These are phyloP conservation scores for Aplochiton taeniatus DNA, from an alignment of 2,797 vertebrate species.

Conservation along the genomic window DNA sequence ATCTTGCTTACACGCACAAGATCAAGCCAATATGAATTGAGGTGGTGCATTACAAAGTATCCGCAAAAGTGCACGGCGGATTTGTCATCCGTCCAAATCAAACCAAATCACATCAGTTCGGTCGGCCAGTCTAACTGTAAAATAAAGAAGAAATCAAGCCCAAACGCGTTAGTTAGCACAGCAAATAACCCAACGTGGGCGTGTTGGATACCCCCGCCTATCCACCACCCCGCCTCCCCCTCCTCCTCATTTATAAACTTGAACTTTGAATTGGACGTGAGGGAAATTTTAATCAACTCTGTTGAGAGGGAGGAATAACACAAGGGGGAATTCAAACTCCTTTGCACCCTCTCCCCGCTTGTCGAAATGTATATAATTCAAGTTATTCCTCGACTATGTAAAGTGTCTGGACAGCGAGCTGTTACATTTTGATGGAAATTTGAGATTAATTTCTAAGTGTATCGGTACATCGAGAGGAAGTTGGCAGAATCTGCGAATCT, in stretches of 20 bases:
- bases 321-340: constrained; percentile 65
- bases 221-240: constrained; percentile 31
- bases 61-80: constrained; percentile 23
- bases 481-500: no score
- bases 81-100: constrained; percentile 1
- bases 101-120: no score
- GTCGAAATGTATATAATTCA: not conserved
- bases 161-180: constrained; percentile 8
- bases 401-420: no score
- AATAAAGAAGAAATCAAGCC: constrained; percentile 5
- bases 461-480: no score
- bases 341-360: constrained; percentile 6
- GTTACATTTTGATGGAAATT: no score
- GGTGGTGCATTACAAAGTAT: not conserved
- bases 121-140: not conserved
- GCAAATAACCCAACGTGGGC: constrained; percentile 51
- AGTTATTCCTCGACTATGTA: no score
- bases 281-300: constrained; percentile 74
- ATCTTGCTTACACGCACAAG: constrained; percentile 35
- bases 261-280: constrained; percentile 81
- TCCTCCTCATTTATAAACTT: constrained; percentile 63
- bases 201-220: constrained; percentile 40
- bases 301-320: constrained; percentile 55
- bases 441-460: no score
- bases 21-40: not conserved